Evolutionary conservation across 2,888 invertebrate genomes (phyloP), one percentile per base, ranked within the genome.

Genomic region (Thymelicus acteon): DNA sequence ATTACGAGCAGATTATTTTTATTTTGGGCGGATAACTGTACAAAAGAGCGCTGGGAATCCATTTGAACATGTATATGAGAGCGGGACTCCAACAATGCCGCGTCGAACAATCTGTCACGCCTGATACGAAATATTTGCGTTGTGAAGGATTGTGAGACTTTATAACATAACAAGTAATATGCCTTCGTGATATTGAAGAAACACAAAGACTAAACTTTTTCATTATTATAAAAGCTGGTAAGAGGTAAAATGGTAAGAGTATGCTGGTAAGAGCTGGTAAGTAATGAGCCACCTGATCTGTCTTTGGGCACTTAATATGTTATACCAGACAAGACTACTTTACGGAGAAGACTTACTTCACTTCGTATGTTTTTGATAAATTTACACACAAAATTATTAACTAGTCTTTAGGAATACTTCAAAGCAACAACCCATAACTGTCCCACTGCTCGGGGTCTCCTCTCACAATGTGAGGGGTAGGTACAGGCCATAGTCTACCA

Each of bases 81-180:
- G 65, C 54, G 70, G 44, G 60, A 65, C 60, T 71, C 73, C 47
- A 47, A 71, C 62, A 64, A 72, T 71, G 63, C 65, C 47, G 47
- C 60, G 58, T 62, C 67, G 67, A 74, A 74, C 72, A 74, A 71
- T 71, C 67, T 65, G 71, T 67, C 62, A 63, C 64, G 60, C 15
- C 40, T 65, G 72, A 72, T 71, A 71, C 60, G 71, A 67, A 61
- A 61, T 68, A 71, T 68, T 71, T 71, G 52, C 60, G 60, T 69
- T 57, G 68, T 48, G 67, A 67, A 71, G 60, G 64, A 49, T 60
- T 19, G 19, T 19, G 19, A 19, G 2, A 60, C 48, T 64, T 60
- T 71, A 72, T 66, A 67, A 67, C 24, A 72, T 70, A 70, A 74
- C 71, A 60, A 54, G 60, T 37, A 47, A 71, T 24, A 47, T 15